These are phyloP conservation scores for Drosophila infuscata DNA, from an alignment of 2,888 invertebrate species.

Conservation along the genomic window DNA sequence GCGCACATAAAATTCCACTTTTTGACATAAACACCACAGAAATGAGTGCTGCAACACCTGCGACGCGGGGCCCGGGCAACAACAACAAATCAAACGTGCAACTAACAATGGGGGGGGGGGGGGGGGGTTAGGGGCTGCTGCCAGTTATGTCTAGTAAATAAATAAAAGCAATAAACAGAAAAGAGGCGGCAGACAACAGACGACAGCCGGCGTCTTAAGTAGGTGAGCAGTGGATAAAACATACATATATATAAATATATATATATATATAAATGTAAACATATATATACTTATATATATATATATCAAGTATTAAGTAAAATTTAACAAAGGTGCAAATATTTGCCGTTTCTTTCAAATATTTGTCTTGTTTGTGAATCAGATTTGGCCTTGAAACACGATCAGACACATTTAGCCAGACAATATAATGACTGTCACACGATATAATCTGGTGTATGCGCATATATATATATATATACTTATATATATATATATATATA, in stretches of 20 bases:
- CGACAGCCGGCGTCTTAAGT: slow-evolving; percentile 60
- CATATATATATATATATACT: not conserved
- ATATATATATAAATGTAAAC: not conserved
- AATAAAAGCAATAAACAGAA: slow-evolving; percentile 77
- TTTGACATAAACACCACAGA: slow-evolving; percentile 75
- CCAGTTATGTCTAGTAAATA: slow-evolving; percentile 73
- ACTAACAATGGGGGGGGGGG: slow-evolving; percentile 4
- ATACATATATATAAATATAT: not conserved
- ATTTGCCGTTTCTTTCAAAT: slow-evolving; percentile 3
- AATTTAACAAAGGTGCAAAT: not conserved
- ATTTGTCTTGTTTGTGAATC: not conserved
- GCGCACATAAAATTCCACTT: slow-evolving; percentile 74
- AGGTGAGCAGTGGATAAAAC: slow-evolving; percentile 43
- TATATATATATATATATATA: not conserved
- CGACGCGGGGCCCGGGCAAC: slow-evolving; percentile 37
- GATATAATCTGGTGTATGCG: slow-evolving; percentile 9
- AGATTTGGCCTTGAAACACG: slow-evolving; percentile 40
- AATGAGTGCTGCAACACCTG: slow-evolving; percentile 67
- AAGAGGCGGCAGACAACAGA: slow-evolving; percentile 46
- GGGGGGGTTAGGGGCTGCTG: not conserved
- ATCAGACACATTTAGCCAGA: slow-evolving; percentile 24
- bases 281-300: not conserved
- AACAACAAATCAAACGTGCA: slow-evolving; percentile 68
- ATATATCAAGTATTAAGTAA: no score
- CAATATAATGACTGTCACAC: slow-evolving; percentile 44